Evolutionary conservation across 2,888 invertebrate species (phyloP).

Genomic region (Lasioglossum calceatum): DNA sequence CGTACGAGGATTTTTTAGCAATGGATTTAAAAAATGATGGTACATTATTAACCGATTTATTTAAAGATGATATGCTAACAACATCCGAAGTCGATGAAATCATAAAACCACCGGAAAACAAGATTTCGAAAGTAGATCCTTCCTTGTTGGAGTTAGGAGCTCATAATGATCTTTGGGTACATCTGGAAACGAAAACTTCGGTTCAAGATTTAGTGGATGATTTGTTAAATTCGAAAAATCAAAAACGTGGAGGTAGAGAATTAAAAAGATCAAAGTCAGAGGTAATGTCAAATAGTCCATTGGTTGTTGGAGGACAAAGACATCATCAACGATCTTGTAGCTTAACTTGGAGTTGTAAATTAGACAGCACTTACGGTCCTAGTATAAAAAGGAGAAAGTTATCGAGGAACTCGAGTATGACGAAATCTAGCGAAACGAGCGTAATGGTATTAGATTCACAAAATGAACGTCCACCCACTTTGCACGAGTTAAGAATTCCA

Average conservation of each 20-base stretch:
- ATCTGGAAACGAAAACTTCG: constrained; percentile 85
- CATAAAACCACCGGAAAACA: constrained; percentile 74
- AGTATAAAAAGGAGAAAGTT: constrained; percentile 90
- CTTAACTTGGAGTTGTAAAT: constrained; percentile 89
- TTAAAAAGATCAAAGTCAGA: constrained; percentile 89
- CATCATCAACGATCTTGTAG: constrained; percentile 89
- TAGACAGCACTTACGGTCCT: constrained; percentile 87
- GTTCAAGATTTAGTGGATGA: constrained; percentile 87
- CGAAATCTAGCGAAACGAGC: constrained; percentile 75
- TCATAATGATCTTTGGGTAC: constrained; percentile 81
- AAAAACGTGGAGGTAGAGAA: constrained; percentile 85
- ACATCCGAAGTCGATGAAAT: constrained; percentile 78
- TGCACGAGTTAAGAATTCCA: constrained; percentile 83
- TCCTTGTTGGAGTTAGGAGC: constrained; percentile 77
- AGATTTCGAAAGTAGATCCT: constrained; percentile 75
- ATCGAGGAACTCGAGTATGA: constrained; percentile 77
- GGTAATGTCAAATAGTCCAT: constrained; percentile 85
- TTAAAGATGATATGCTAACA: constrained; percentile 79
- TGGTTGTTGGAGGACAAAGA: constrained; percentile 84
- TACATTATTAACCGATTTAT: constrained; percentile 84
- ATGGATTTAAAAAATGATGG: constrained; percentile 88
- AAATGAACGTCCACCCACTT: constrained; percentile 76
- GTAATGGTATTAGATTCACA: constrained; percentile 76
- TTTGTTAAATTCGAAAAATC: constrained; percentile 85
- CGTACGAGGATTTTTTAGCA: constrained; percentile 88